phyloP scores from a whole-genome alignment of 2,113 vertebrate species.

The Elgaria multicarinata region DNA sequence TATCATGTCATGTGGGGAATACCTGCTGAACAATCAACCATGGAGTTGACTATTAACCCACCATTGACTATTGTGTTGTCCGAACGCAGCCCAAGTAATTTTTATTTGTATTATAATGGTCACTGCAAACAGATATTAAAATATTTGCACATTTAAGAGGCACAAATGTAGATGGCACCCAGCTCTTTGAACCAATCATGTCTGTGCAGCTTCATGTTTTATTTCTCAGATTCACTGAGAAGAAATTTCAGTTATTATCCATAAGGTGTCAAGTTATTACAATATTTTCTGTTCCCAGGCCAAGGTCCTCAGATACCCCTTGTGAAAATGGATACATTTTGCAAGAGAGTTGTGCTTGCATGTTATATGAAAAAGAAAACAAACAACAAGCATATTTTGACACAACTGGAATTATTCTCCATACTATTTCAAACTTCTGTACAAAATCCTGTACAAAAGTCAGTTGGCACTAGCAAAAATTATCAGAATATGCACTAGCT shows the following conservation, averaged over 20 bases:
- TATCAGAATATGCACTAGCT: neutral
- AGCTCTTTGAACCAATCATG: neutral
- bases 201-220: neutral
- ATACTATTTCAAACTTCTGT: neutral
- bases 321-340: neutral
- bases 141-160: neutral
- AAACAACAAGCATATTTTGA: neutral
- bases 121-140: neutral
- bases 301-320: fast-evolving
- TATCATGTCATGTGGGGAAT: too few species aligned
- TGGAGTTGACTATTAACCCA: too few species aligned
- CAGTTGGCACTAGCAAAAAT: neutral
- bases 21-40: too few species aligned
- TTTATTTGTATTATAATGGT: conserved; percentile 9
- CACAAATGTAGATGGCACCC: neutral
- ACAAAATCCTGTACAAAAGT: neutral
- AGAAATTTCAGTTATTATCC: neutral
- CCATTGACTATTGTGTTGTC: too few species aligned
- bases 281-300: neutral
- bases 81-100: too few species aligned
- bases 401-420: neutral
- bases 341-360: fast-evolving
- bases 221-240: neutral
- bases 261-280: neutral
- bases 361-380: neutral